Base-by-base conservation (phyloP, 2,797 vertebrate genomes). In the Anas bahamensis region DNA sequence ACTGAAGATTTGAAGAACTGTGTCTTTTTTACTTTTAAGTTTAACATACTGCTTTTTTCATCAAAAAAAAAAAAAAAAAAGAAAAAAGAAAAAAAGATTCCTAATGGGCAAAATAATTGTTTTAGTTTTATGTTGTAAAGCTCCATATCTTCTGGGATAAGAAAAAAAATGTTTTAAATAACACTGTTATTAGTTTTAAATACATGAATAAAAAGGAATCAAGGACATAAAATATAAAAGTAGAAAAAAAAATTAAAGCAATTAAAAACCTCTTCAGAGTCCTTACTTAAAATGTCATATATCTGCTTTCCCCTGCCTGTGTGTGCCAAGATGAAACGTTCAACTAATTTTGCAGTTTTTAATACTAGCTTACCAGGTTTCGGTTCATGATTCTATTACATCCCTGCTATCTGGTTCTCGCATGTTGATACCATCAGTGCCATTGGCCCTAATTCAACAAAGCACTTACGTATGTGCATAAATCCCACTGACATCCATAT, bases 81-180 rank as follows among this genome's bases (percentile, higher is more conserved):
- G 9, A 42, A 90, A 70, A 77, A 89, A 10, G 87, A 70, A 69
- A 78, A 69, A 78, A 89, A 11, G 61, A 81, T 59, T 89, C 22
- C 35, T 93, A 83, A 78, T 81, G 44, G n/a, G 21, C 83, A 29
- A 94, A 94, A 93, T 69, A 81, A 88, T 84, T 93, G 48, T 83
- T 93, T 89, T 60, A 14, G 46, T 2, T 85, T 94, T 73, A 81
- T 83, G 33, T 79, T 21, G 2, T 39, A 81, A 31, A 9, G 4
- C 42, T 88, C 91, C 14, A 14, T 59, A 57, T 87, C 26, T 87
- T 90, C 72, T 82, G n/a, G 7, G 19, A 4, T 28, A 82, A 79
- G 52, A 70, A n/a, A 87, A 87, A 87, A 87, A 77, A 57, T 7
- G 0, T 85, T 90, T 92, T 56, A 69, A 95, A 63, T 88, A 86